These are phyloP conservation scores for Acrocephalus scirpaceus DNA, from an alignment of 2,797 vertebrate genomes.

Conservation along the genomic window DNA sequence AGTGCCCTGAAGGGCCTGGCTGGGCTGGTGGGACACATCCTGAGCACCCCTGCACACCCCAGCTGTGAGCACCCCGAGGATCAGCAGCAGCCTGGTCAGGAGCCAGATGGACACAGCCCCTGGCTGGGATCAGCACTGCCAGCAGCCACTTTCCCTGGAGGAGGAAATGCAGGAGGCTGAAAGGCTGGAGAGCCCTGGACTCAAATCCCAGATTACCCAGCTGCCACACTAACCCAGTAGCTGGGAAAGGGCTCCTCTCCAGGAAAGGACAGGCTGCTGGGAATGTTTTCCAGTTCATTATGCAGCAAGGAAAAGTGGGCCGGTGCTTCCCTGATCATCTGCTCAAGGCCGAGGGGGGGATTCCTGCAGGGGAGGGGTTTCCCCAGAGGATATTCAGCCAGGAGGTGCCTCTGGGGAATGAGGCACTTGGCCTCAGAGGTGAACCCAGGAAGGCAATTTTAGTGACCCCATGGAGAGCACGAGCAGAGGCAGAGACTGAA, in stretches of 20 bases:
- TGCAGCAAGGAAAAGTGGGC: not conserved
- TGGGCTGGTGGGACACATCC: not conserved
- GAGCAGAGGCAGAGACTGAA: not conserved
- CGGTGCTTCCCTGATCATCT: not conserved
- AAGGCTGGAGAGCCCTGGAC: accelerated
- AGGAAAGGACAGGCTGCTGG: not conserved
- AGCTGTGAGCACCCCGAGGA: not conserved
- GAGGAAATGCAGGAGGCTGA: not conserved
- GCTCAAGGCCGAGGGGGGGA: not conserved
- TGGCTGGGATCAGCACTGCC: not conserved
- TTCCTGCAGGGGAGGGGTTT: not conserved
- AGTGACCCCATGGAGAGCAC: accelerated
- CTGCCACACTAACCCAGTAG: not conserved
- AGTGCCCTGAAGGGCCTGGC: accelerated
- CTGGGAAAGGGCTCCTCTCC: not conserved
- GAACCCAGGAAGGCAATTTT: not conserved
- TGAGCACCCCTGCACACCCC: not conserved
- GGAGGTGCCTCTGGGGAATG: not conserved
- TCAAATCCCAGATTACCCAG: not conserved
- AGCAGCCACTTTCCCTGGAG: not conserved
- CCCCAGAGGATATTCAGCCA: accelerated
- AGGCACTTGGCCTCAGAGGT: not conserved
- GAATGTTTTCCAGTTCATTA: accelerated
- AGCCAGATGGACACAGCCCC: not conserved
- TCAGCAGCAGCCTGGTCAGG: not conserved